A percentile compares a stretch with the other conserved stretches of the same genome.
Evolutionary conservation across 37 sponge, comb jelly and placozoan genomes (phyloP).

Genomic region (Corticium candelabrum): DNA sequence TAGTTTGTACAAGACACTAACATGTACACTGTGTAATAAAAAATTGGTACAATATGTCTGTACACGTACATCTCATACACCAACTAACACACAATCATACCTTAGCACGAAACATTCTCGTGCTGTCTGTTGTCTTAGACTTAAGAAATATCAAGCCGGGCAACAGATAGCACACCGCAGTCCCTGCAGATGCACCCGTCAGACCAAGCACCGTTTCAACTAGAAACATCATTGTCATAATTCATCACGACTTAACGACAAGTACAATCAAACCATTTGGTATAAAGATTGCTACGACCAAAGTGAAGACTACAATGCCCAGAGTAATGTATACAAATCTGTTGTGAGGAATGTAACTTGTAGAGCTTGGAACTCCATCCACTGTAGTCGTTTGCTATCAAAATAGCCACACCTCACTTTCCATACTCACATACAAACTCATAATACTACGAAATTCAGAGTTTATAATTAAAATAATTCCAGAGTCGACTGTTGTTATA

Average conservation of each 20-base stretch:
- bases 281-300: conserved; percentile 42
- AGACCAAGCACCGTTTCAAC: conserved; percentile 59
- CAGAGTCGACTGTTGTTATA: too few species aligned
- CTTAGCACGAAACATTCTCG: not conserved
- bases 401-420: too few species aligned
- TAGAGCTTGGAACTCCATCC: too few species aligned
- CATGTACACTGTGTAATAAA: too few species aligned
- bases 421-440: too few species aligned
- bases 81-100: not conserved
- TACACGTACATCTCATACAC: too few species aligned
- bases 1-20: too few species aligned
- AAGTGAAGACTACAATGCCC: conserved; percentile 29
- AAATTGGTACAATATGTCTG: too few species aligned
- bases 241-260: not conserved
- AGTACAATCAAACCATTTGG: conserved; percentile 44
- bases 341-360: conserved; percentile 40
- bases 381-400: too few species aligned
- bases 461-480: too few species aligned
- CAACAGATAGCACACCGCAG: conserved; percentile 56
- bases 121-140: not conserved
- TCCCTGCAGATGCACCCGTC: conserved; percentile 65
- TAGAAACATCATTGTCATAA: conserved; percentile 5
- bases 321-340: conserved; percentile 42
- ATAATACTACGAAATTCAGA: too few species aligned
- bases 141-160: conserved; percentile 57